Conservation (phyloP, 2,888 invertebrate genomes). For the Lepidochitona cinerea region DNA sequence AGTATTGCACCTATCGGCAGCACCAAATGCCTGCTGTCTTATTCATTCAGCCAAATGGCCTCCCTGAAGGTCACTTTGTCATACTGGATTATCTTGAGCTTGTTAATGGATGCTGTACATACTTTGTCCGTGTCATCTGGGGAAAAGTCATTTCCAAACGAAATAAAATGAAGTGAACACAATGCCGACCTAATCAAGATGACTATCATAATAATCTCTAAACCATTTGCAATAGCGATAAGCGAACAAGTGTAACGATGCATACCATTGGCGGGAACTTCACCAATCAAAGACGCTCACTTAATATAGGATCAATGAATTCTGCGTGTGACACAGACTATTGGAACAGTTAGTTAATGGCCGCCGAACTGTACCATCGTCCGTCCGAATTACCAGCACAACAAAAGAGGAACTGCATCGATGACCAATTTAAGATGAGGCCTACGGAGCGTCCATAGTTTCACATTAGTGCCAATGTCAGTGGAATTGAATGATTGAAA, state of each 20-base stretch:
- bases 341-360: background rate
- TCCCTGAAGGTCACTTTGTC: no score
- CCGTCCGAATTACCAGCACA: background rate
- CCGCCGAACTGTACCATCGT: background rate
- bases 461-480: background rate
- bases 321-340: background rate
- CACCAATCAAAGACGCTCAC: background rate
- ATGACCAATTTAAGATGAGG: background rate
- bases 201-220: no score
- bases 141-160: no score
- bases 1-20: no score
- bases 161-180: no score
- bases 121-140: no score
- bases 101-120: no score
- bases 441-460: background rate
- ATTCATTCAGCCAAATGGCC: no score
- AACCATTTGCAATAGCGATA: no score
- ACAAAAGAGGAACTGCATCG: background rate
- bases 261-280: background rate
- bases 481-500: background rate
- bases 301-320: background rate
- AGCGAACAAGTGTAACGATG: background rate
- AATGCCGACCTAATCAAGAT: no score
- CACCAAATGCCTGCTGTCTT: no score
- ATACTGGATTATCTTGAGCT: no score